Evolutionary conservation across 2,888 invertebrate genomes (phyloP), one percentile per base, ranked within the genome.

Genomic region (Parthenolecanium corni): DNA sequence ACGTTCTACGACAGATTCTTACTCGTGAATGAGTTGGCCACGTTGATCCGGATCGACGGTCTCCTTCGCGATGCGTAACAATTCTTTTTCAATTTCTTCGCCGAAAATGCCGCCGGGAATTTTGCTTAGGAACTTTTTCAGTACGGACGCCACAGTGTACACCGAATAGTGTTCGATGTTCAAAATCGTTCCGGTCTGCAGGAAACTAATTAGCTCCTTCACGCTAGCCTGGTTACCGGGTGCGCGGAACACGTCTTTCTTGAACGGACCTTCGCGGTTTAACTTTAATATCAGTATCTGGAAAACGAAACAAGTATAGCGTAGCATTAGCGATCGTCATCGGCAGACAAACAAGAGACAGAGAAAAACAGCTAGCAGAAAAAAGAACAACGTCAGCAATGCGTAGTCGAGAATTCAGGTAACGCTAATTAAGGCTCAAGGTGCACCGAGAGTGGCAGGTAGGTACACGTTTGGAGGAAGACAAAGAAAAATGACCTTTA

Each of bases 101-200:
- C 96, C 94, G 77, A 97, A 96, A 66, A 97, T 88, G 38, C 97
- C 97, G 64, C 91, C 93, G 16, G 96, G 96, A 70, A 97, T 85
- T 80, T 95, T 95, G 67, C 96, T 81, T 64, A 97, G 81, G 77
- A 97, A 97, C 77, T 95, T 96, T 79, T 97, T 97, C 67, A 97
- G 80, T 65, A 97, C 96, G 75, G 95, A 95, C 64, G 97, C 96
- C 71, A 97, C 93, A 24, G 97, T 97, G 76, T 96, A 95, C 66
- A 96, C 93, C 67, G 91, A 92, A 75, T 91, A 94, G 74, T 93
- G 92, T 73, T 91, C 91, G 72, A 92, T 89, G 76, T 92, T 92
- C 64, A 92, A 89, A 68, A 92, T 78, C 58, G 91, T 81, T 44
- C 92, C 92, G 65, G 88, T 85, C 75, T 91, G 90, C 68, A 92